phyloP scores from a whole-genome alignment of 2,888 invertebrate genomes.

The Neoaliturus tenellus region DNA sequence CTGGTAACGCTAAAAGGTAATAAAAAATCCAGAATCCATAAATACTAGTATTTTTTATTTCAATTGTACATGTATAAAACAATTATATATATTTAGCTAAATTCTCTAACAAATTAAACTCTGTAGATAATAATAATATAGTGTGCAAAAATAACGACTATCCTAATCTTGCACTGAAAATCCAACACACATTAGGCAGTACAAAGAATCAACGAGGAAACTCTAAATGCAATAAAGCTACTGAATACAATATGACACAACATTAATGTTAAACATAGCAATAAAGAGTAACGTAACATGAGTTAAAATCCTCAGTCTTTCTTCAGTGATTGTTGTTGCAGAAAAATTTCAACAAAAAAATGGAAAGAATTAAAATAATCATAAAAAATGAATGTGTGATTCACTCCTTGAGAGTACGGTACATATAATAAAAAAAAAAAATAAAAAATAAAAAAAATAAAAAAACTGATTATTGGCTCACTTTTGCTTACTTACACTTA shows the following conservation, averaged over 20 bases:
- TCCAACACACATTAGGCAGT: conserved; percentile 19
- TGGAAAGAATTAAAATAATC: too few relatives aligned
- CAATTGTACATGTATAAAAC: conserved; percentile 27
- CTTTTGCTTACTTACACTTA: too few relatives aligned
- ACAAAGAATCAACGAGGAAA: not conserved
- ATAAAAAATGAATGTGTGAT: too few relatives aligned
- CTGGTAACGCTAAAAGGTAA: too few relatives aligned
- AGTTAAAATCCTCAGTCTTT: not conserved
- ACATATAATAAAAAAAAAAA: too few relatives aligned
- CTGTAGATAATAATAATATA: conserved; percentile 5
- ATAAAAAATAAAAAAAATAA: too few relatives aligned
- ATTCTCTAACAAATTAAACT: conserved; percentile 49
- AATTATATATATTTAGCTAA: conserved; percentile 29
- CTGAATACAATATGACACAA: not conserved
- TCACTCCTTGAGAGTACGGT: too few relatives aligned
- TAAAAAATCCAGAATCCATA: not conserved
- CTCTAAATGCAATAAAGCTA: conserved; percentile 20
- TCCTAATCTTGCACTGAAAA: not conserved
- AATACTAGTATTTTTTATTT: conserved; percentile 33
- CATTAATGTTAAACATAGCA: not conserved
- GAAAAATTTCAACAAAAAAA: too few relatives aligned
- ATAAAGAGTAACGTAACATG: not conserved
- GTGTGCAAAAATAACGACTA: conserved; percentile 50
- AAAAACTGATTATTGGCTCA: too few relatives aligned
- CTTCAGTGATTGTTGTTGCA: not conserved